Evolutionary conservation across 2,888 invertebrate genomes (phyloP), one percentile per base, ranked within the genome.

Genomic region (Ophion ellenae): DNA sequence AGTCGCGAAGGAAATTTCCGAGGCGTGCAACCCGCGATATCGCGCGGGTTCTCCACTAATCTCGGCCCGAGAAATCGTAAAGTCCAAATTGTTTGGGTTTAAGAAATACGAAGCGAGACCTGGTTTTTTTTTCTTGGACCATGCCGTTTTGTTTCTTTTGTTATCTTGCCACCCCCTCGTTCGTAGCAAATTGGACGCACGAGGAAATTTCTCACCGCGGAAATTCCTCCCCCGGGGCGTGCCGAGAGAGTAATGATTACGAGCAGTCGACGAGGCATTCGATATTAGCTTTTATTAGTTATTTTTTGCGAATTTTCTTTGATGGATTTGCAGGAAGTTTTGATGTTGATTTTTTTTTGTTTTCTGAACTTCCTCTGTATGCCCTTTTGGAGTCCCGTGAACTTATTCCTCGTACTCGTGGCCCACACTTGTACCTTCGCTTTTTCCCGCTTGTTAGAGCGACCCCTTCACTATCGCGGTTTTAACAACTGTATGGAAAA

Each of bases 41-140:
- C 59, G 61, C 36, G 53, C 17, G 28, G 28, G 17, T 6, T 17
- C 53, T 17, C 7, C 45, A 61, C 40, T 59, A 78, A 69, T 78
- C 40, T 61, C 36, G n/a, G 24, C 24, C 7, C 28, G 40, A 24
- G 7, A 78, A 70, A 45, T 78, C 61, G 59, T 78, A 78, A 69
- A 78, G 66, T 24, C n/a, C 6, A 78, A 69, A 78, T 78, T 78
- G 61, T 77, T 67, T 59, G 45, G 57, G 36, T 32, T 4, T 0
- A 4, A 73, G 57, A 10, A 59, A 36, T 28, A 20, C 5, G 9
- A 71, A 73, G 73, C 32, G n/a, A n/a, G 20, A n/a, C 36, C 59
- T 17, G 20, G 17, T 20, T 59, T 73, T 14, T 53, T 59, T 1
- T 57, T 32, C 20, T 24, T 61, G 20, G 10, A 24, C 10, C 20